Evolutionary conservation across 1,140 invertebrate species (phyloP), one percentile per base, ranked within the genome.

Genomic region (Drosophila grimshawi): DNA sequence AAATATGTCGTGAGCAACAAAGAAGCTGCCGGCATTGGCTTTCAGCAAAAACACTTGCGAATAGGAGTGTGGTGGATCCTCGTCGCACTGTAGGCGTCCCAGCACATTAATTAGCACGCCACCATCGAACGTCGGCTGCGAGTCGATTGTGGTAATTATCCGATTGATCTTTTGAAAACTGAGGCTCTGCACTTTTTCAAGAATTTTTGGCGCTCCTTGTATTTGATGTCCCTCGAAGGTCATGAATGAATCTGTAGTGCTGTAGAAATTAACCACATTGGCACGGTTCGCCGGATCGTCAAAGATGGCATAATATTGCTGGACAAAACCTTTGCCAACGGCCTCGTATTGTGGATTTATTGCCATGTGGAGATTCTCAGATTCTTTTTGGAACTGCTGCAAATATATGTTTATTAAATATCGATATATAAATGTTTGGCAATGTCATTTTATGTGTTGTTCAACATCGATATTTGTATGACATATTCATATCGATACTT

Each of bases 121-220:
- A 45, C 98, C 98, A 94, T 98, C 98, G 90, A 97, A 98, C 95
- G 97, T 98, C 41, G 98, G 98, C 93, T 98, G 98, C 67, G 96
- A 97, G 93, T 99, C 98, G 48, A 98, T 95, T 10, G 97, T 95
- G 61, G 98, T 98, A 91, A 98, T 96, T 91, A 96, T 94, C 93
- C 98, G 95, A 92, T 95, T 95, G 82, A 99, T 98, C 94, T 98
- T 98, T 95, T 98, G 97, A 94, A 98, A 98, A 70, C 95, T 94
- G 93, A 98, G 94, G 91, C 95, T 95, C 96, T 97, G 66, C 37
- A 98, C 94, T 94, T 98, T 98, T 94, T 98, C 97, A 95, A 98
- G 97, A 85, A 99, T 98, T 94, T 98, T 98, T 72, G 95, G 94
- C 82, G 96, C 95, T 92, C 98, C 98, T 94, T 98, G 97, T 76